Evolutionary conservation across 1,140 invertebrate genomes (phyloP), one percentile per base, ranked within the genome.

Genomic region (Dysdera silvatica): DNA sequence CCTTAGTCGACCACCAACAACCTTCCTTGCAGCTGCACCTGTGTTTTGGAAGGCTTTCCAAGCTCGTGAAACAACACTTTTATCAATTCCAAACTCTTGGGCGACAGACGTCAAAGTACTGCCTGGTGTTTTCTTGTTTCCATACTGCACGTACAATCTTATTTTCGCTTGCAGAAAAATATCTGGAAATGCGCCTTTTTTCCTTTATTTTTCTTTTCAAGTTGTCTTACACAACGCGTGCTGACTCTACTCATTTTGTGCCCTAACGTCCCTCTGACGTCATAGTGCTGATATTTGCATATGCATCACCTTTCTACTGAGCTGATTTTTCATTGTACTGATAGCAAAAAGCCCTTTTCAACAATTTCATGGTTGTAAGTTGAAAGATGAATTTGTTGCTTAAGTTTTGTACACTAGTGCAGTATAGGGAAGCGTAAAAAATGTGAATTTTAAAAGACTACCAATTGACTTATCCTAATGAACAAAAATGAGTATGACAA

Each of bases 21-120:
- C 47, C 47, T 23, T 49, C 29, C 47, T 49, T 12, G 6, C 14
- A 7, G 24, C 24, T 49, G 47, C 29, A 49, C 47, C 24, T 49
- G 24, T 49, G 12, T 8, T 49, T 49, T 49, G 47, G 47, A 49
- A 49, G 24, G 47, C 47, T 49, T 49, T 49, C 23, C 47, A 23
- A 49, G 14, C 6, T 3, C 24, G n/a, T 28, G 24, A 49, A 26
- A 49, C 23, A 18, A 49, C 14, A 24, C 24, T 49, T 49, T 49
- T 49, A 28, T 49, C 29, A 18, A 26, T 49, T 49, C 47, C 24
- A 18, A 49, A 23, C 12, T 49, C 47, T 49, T 14, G 23, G 29
- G 47, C 47, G 24, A 23, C 47, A 49, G 23, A 26, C 5, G 6
- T 49, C 24, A 4, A 23, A 49, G 5, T 49, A 49, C 47, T 14